Percentiles rank a stretch among this genome's conserved stretches.
These are phyloP conservation scores for Neosilurus mollespiculum DNA, from an alignment of 2,797 vertebrate species.

Conservation along the genomic window DNA sequence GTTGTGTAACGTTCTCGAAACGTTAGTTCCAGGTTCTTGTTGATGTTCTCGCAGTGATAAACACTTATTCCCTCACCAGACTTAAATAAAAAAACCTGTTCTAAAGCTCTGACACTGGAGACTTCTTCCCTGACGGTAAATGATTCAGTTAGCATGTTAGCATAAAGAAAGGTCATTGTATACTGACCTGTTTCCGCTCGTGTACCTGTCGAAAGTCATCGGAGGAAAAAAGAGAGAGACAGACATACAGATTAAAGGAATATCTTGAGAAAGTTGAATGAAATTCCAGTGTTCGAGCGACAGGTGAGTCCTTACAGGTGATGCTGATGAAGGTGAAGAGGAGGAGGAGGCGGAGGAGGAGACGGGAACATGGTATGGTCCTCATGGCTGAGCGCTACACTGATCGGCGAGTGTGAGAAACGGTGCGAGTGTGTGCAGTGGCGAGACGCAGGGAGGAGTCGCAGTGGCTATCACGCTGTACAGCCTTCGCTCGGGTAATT, in stretches of 20 bases:
- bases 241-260: constrained; percentile 41
- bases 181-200: constrained; percentile 44
- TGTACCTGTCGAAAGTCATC: constrained; percentile 21
- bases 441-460: constrained; percentile 2
- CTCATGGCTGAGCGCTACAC: constrained; percentile 33
- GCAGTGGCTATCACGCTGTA: constrained; percentile 65
- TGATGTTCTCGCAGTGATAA: not conserved
- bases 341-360: constrained; percentile 53
- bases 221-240: constrained; percentile 22
- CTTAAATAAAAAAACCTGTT: not conserved
- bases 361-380: constrained; percentile 47
- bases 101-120: not conserved
- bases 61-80: not conserved
- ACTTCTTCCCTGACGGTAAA: not conserved
- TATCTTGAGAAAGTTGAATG: not conserved
- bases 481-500: constrained; percentile 66
- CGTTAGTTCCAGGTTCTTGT: not conserved
- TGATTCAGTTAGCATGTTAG: not conserved
- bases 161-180: not conserved
- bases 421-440: constrained; percentile 25
- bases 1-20: not conserved
- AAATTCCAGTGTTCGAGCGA: constrained; percentile 32
- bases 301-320: constrained; percentile 68
- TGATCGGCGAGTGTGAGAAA: constrained; percentile 28
- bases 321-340: constrained; percentile 47